Evolutionary conservation across 2,888 invertebrate genomes (phyloP).

Genomic region (Xylota segnis): DNA sequence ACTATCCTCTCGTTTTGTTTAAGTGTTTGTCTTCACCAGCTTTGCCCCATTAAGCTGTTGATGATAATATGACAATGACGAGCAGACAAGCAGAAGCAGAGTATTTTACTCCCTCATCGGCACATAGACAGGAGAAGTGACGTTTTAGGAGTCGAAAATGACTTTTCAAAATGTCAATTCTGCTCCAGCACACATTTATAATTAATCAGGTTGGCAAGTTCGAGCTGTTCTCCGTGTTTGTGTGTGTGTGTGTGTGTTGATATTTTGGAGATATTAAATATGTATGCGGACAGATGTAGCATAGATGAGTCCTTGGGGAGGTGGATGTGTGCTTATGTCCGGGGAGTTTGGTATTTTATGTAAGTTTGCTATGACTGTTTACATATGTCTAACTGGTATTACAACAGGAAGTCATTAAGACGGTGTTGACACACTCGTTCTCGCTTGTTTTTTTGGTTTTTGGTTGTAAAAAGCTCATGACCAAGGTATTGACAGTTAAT

Average conservation of each 20-base stretch:
- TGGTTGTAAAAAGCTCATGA: neutral
- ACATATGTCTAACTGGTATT: slow-evolving; percentile 33
- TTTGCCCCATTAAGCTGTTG: slow-evolving; percentile 72
- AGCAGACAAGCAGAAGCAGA: slow-evolving; percentile 14
- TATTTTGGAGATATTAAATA: slow-evolving; percentile 50
- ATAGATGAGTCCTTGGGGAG: slow-evolving; percentile 57
- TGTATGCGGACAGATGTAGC: slow-evolving; percentile 67
- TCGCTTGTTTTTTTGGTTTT: neutral
- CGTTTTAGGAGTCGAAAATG: slow-evolving; percentile 64
- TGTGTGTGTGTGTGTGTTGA: too few species aligned
- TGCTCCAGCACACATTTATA: slow-evolving; percentile 67
- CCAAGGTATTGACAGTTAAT: too few species aligned
- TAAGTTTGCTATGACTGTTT: slow-evolving; percentile 34
- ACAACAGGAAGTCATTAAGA: slow-evolving; percentile 56
- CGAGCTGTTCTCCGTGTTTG: too few species aligned
- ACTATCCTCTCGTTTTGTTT: slow-evolving; percentile 15
- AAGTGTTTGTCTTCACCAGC: slow-evolving; percentile 71
- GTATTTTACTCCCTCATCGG: slow-evolving; percentile 27
- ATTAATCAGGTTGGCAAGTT: slow-evolving; percentile 62
- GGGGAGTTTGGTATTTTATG: slow-evolving; percentile 10
- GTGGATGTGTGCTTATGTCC: neutral
- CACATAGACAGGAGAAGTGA: too few species aligned
- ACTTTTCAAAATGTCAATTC: slow-evolving; percentile 74
- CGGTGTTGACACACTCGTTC: neutral
- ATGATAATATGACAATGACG: slow-evolving; percentile 75